A percentile compares a stretch with the other conserved stretches of the same genome.
Conservation (phyloP, 2,888 invertebrate genomes). For the Ischnus inquisitorius region DNA sequence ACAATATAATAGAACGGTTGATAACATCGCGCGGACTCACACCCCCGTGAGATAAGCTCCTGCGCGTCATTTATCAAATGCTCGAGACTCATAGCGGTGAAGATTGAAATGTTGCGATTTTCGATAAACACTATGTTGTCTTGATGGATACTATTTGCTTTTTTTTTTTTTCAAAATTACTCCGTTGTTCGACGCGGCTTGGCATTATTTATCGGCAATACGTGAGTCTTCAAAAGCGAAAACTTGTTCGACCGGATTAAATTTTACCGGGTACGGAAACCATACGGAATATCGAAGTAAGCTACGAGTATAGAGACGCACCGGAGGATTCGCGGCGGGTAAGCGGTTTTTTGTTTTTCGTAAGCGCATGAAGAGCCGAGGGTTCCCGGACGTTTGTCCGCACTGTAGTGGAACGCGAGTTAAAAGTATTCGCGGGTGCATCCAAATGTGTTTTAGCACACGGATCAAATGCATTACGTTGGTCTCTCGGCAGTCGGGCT, state of each 20-base stretch:
- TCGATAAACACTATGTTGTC: too few species aligned
- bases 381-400: slow-evolving; percentile 49
- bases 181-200: neutral
- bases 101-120: too few species aligned
- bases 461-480: slow-evolving; percentile 83
- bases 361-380: slow-evolving; percentile 76
- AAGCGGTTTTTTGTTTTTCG: slow-evolving; percentile 69
- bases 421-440: slow-evolving; percentile 71
- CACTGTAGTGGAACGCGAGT: slow-evolving; percentile 12
- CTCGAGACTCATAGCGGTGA: slow-evolving; percentile 70
- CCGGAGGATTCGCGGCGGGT: slow-evolving; percentile 63
- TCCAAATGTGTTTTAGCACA: slow-evolving; percentile 83
- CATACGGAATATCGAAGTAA: slow-evolving; percentile 28
- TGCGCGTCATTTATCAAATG: slow-evolving; percentile 82
- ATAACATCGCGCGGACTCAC: slow-evolving; percentile 80
- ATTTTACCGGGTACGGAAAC: slow-evolving; percentile 43
- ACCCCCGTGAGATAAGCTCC: slow-evolving; percentile 77
- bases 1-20: slow-evolving; percentile 83
- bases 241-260: neutral
- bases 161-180: neutral
- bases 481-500: slow-evolving; percentile 52
- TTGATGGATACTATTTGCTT: slow-evolving; percentile 12
- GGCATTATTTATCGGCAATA: neutral
- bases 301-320: slow-evolving; percentile 43
- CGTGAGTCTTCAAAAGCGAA: neutral